Base-by-base conservation (phyloP, 2,113 vertebrate species). In the Clarias magur region DNA sequence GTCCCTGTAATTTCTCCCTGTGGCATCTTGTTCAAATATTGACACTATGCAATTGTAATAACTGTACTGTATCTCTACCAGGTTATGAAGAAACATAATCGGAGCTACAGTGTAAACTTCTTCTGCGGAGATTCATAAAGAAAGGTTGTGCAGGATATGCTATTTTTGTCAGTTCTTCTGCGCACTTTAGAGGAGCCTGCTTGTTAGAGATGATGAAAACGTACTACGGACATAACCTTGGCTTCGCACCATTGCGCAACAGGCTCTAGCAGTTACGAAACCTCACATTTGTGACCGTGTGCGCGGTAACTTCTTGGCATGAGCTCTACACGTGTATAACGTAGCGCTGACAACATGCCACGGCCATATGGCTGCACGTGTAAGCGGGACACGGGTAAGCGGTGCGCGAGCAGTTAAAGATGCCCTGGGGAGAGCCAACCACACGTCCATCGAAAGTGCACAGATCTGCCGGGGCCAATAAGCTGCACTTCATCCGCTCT, bases 291-390 rank as follows among this genome's bases (percentile, higher is more conserved):
- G 53, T 59, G 10, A 67, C 42, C 76, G 15, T 60, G 23, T 48
- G 73, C 11, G 53, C 7, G 17, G 21, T 76, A 62, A 13, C 19
- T 70, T 30, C 17, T 68, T 76, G 76, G n/a, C 53, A 30, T 75
- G 34, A 57, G 12, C 27, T 7, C 30, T 27, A 25, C 3, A 13
- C 48, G 48, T 48, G 48, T 48, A 48, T 25, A 82, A 53, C 10
- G 16, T 38, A 70, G 57, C 62, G 73, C 73, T 84, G 80, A 90
- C 68, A 53, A 79, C 63, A 80, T 30, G 59, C 48, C 48, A 48
- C 8, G 48, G 80, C 86, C 89, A 88, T 88, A 90, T 84, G 84
- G 87, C 60, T 2, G 57, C 60, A 59, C 57, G 78, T 80, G 87
- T 78, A 82, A 88, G 65, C 59, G 87, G 53, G 80, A 57, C 19